phyloP scores from a whole-genome alignment of 2,888 invertebrate species.

The Cerastis rubricosa region DNA sequence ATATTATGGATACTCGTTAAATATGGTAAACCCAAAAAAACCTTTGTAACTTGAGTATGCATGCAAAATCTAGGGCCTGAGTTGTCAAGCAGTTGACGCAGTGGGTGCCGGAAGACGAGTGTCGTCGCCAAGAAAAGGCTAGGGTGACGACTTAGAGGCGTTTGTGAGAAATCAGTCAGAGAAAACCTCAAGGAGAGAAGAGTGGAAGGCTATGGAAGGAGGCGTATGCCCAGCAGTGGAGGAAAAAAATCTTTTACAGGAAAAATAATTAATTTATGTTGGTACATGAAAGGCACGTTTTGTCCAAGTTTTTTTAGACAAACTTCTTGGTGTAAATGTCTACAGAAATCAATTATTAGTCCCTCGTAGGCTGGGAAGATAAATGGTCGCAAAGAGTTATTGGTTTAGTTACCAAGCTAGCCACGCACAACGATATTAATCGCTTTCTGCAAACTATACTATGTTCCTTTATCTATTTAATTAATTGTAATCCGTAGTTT shows the following conservation, averaged over 20 bases:
- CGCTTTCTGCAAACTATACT: background rate
- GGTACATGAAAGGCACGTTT: background rate
- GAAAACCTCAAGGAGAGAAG: no score
- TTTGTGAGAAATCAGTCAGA: no score
- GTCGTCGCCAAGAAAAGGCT: no score
- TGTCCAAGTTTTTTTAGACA: background rate
- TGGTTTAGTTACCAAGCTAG: slow-evolving; percentile 22
- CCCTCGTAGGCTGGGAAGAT: slow-evolving; percentile 15
- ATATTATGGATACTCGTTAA: background rate
- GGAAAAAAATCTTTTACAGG: background rate
- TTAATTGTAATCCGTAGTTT: background rate
- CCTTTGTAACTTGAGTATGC: no score
- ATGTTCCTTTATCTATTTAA: background rate
- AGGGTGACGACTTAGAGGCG: no score
- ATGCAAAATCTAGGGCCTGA: no score
- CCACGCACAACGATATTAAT: slow-evolving; percentile 11
- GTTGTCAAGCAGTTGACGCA: no score
- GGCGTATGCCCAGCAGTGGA: no score
- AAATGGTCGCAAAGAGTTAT: slow-evolving; percentile 40
- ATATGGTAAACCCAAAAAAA: no score
- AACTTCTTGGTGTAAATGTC: background rate
- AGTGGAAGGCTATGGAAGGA: no score
- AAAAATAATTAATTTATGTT: background rate
- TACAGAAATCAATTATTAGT: slow-evolving; percentile 34
- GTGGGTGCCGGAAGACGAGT: no score